Evolutionary conservation across 2,888 invertebrate genomes (phyloP).

Genomic region (Apamea epomidion): DNA sequence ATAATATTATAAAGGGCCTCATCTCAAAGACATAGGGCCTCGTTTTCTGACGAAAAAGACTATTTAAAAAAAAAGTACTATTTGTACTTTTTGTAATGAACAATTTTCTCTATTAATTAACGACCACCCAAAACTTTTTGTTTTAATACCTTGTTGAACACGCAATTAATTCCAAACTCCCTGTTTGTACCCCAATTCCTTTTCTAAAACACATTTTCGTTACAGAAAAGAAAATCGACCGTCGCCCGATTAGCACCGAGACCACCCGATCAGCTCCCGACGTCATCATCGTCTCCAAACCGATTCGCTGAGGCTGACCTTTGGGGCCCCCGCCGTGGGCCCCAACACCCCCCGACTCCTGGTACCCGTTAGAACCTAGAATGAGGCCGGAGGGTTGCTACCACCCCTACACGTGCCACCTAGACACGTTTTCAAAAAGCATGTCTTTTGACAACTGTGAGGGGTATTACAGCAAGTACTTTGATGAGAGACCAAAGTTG

Average conservation of each 20-base stretch:
- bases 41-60: neutral
- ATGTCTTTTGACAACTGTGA: constrained; percentile 81
- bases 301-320: constrained; percentile 89
- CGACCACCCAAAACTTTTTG: constrained; percentile 8
- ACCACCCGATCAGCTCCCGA: constrained; percentile 97
- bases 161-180: constrained; percentile 20
- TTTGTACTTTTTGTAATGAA: neutral
- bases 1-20: neutral
- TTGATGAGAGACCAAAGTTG: constrained; percentile 82
- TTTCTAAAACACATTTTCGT: constrained; percentile 32
- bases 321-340: constrained; percentile 88
- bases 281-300: constrained; percentile 93
- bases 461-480: constrained; percentile 85
- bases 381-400: constrained; percentile 83
- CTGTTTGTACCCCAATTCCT: neutral
- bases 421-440: constrained; percentile 79
- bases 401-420: constrained; percentile 73
- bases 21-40: too few species aligned
- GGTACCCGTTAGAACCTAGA: constrained; percentile 79
- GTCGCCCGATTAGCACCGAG: constrained; percentile 94
- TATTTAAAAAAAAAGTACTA: neutral
- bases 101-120: constrained; percentile 25
- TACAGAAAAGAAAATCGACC: constrained; percentile 87
- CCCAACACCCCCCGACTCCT: constrained; percentile 83
- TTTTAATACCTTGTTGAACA: constrained; percentile 19